Conservation (phyloP, 2,113 vertebrate genomes). For the Caranx ignobilis region DNA sequence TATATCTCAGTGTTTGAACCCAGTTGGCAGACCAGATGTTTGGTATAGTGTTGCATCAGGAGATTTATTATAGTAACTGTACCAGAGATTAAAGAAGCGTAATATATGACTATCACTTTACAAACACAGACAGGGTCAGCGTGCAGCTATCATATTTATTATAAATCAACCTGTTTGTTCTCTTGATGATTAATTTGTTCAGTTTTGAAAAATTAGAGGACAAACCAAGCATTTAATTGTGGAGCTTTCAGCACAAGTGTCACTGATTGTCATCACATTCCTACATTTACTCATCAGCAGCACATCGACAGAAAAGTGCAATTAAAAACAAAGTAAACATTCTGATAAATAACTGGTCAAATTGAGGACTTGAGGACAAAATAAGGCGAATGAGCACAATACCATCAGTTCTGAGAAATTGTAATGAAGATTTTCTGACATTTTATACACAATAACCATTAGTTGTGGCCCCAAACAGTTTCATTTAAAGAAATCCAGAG, state of each 20-base stretch:
- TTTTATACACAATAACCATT: background rate
- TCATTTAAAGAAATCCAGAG: background rate
- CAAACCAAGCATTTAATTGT: background rate
- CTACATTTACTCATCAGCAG: background rate
- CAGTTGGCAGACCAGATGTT: conserved; percentile 44
- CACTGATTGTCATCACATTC: background rate
- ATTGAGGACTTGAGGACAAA: too few relatives aligned
- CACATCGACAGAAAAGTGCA: too few relatives aligned
- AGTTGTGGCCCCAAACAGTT: background rate
- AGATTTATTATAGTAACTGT: background rate
- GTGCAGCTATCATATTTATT: too few relatives aligned
- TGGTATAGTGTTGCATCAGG: conserved; percentile 15
- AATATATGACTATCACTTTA: background rate
- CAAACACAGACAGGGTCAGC: background rate
- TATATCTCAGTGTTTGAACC: conserved; percentile 31
- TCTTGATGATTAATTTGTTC: too few relatives aligned
- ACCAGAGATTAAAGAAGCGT: background rate
- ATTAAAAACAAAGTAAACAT: too few relatives aligned
- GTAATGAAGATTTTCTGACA: too few relatives aligned
- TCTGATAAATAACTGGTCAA: too few relatives aligned
- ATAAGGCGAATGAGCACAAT: too few relatives aligned
- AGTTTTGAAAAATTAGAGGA: background rate
- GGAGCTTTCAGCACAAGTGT: background rate
- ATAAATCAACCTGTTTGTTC: too few relatives aligned
- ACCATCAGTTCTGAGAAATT: too few relatives aligned